These are phyloP conservation scores for Cataglyphis livida DNA, from an alignment of 2,888 invertebrate species.

Conservation along the genomic window DNA sequence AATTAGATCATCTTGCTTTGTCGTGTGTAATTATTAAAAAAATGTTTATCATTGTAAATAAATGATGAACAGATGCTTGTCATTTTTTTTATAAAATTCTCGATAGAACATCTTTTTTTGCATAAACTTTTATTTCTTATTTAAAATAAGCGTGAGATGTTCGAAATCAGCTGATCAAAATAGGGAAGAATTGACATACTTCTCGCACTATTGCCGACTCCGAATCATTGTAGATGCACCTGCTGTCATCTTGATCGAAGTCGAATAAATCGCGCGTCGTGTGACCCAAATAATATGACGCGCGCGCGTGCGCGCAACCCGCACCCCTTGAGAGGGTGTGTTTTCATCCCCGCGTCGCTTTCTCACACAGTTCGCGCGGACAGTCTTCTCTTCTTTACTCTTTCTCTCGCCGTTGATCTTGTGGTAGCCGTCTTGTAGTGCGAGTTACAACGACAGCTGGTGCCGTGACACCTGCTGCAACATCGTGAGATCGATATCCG, in stretches of 20 bases:
- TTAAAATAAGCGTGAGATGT: not conserved
- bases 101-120: not conserved
- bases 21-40: not conserved
- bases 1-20: not conserved
- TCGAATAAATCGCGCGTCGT: conserved; percentile 47
- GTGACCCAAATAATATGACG: conserved; percentile 66
- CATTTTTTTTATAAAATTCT: not conserved
- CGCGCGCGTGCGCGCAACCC: conserved; percentile 59
- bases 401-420: not conserved
- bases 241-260: not conserved
- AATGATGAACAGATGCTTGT: not conserved
- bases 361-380: conserved; percentile 46
- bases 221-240: not conserved
- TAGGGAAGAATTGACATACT: not conserved
- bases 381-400: not conserved
- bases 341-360: conserved; percentile 70
- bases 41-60: too few species aligned
- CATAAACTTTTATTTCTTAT: not conserved
- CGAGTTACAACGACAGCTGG: conserved; percentile 56
- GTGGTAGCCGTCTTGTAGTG: conserved; percentile 37
- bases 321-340: conserved; percentile 72
- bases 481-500: conserved; percentile 67
- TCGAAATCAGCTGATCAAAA: not conserved
- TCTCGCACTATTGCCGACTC: not conserved
- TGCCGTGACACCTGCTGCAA: conserved; percentile 69